Percentiles rank a stretch among this genome's conserved stretches.
Evolutionary conservation across 2,888 invertebrate genomes (phyloP).

Genomic region (Molorchus minor): DNA sequence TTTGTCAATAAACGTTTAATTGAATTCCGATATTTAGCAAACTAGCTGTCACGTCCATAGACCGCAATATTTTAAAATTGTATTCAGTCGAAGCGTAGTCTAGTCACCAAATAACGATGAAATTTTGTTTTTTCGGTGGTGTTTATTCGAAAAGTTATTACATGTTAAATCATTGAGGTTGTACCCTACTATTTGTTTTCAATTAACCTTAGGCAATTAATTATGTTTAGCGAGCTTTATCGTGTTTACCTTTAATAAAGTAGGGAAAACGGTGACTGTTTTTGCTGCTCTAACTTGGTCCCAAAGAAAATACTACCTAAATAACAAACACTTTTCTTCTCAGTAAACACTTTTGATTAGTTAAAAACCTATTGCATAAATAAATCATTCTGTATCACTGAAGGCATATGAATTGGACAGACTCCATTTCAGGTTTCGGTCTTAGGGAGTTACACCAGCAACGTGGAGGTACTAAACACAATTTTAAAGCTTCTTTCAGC

Average conservation of each 20-base stretch:
- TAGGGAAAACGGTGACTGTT: too few species aligned
- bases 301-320: too few species aligned
- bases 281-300: too few species aligned
- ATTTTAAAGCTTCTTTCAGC: too few species aligned
- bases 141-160: constrained; percentile 10
- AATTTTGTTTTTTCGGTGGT: constrained; percentile 5
- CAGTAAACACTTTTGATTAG: too few species aligned
- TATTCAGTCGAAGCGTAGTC: constrained; percentile 18
- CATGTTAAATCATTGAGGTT: constrained; percentile 11
- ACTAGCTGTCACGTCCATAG: constrained; percentile 44
- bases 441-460: too few species aligned
- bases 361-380: too few species aligned
- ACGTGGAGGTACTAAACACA: too few species aligned
- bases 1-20: constrained; percentile 52
- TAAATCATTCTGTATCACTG: too few species aligned
- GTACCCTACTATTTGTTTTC: constrained; percentile 7
- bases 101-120: constrained; percentile 6
- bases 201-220: constrained; percentile 4
- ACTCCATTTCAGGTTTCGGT: too few species aligned
- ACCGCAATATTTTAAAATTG: constrained; percentile 35
- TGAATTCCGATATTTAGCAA: constrained; percentile 50
- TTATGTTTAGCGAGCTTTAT: not conserved
- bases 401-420: too few species aligned
- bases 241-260: not conserved
- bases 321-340: too few species aligned